Base-by-base conservation (phyloP, 2,797 vertebrate species). In the Lates japonicus region DNA sequence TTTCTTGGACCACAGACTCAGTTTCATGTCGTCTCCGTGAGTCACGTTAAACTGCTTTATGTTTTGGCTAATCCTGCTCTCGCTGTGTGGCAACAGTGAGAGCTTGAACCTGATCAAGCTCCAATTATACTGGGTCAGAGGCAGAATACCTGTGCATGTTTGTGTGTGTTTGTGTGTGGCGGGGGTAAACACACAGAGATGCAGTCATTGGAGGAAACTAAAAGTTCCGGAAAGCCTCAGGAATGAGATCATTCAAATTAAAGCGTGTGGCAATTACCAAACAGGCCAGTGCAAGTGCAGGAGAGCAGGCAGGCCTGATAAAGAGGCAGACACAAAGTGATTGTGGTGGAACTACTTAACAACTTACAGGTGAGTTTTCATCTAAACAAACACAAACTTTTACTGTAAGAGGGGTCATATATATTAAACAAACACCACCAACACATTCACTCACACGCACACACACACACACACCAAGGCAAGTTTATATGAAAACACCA, bases 241-340 rank as follows among this genome's bases (percentile, higher is more conserved):
- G 81, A 90, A 87, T 93, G 89, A 95, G 90, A 83, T 95, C 93
- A 94, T 77, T 78, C 73, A 80, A 93, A 90, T 88, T 85, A 92
- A 90, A 90, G 87, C 71, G 22, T 22, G 61, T 77, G 81, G 86
- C 79, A 91, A 93, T 93, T 90, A 91, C 77, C 76, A 73, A 89
- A 88, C 71, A 73, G 74, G 74, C 85, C 78, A 87, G 86, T 19
- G 73, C 78, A 88, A 92, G 89, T 90, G 81, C 80, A 83, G 74
- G 59, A 74, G 49, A 82, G 70, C 76, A 76, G 71, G 80, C 65
- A 37, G 68, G 68, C 73, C 85, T 70, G 88, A 92, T 85, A 72
- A 80, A 83, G 85, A 83, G 35, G 48, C 20, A 76, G 52, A 80
- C 78, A 81, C 70, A 85, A 54, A 78, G 61, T 57, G 80, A 86